A percentile compares a stretch with the other conserved stretches of the same genome.
Evolutionary conservation across 1,140 invertebrate genomes (phyloP).

Genomic region (Mamestra configurata): DNA sequence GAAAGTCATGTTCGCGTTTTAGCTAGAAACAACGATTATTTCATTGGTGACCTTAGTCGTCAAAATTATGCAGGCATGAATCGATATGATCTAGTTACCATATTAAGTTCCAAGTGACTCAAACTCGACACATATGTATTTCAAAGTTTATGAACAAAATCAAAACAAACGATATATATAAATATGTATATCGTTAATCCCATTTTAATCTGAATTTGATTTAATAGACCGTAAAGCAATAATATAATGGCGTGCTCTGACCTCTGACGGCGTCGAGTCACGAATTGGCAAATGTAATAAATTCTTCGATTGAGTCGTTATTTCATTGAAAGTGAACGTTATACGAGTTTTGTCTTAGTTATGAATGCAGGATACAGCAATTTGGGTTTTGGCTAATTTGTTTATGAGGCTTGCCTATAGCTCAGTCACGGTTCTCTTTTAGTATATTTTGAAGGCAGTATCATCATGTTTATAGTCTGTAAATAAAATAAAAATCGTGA

Average conservation of each 20-base stretch:
- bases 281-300: constrained; percentile 49
- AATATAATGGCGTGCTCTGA: constrained; percentile 38
- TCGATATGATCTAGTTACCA: neutral
- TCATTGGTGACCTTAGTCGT: neutral
- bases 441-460: neutral
- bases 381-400: constrained; percentile 25
- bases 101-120: neutral
- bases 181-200: constrained; percentile 32
- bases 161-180: constrained; percentile 29
- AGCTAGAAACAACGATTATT: neutral
- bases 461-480: neutral
- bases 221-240: constrained; percentile 39
- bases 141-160: constrained; percentile 14
- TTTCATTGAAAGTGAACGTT: constrained; percentile 49
- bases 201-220: constrained; percentile 46
- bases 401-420: neutral
- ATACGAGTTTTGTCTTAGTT: constrained; percentile 27
- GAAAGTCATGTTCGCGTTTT: too few relatives aligned
- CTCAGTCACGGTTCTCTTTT: neutral
- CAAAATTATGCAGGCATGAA: neutral
- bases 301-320: constrained; percentile 48
- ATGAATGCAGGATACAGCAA: constrained; percentile 11
- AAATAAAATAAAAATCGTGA: too few relatives aligned
- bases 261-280: constrained; percentile 42
- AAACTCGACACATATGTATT: neutral